A percentile compares a stretch with the other conserved stretches of the same genome.
Conservation (phyloP, 1,140 invertebrate species). For the Drosophila orosa region DNA sequence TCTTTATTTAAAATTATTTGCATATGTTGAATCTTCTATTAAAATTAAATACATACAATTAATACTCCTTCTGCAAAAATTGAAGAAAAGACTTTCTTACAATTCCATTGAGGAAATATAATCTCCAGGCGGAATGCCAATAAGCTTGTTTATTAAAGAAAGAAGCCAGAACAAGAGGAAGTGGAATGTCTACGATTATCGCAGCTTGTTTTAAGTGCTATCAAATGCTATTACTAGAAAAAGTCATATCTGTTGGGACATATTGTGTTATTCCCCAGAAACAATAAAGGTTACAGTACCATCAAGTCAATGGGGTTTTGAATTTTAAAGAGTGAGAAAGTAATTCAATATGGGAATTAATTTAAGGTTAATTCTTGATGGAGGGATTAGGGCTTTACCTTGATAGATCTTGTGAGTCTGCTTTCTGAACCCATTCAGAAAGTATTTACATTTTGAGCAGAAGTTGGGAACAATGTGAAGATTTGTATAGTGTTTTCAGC, state of each 20-base stretch:
- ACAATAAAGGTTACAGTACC: neutral
- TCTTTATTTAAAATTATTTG: neutral
- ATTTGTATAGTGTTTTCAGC: neutral
- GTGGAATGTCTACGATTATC: neutral
- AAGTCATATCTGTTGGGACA: neutral
- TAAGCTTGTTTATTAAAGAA: neutral
- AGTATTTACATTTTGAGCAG: neutral
- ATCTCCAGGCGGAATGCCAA: neutral
- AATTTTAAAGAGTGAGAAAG: neutral
- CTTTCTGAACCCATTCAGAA: neutral
- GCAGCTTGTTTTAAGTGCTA: neutral
- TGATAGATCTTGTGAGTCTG: neutral
- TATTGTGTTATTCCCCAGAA: neutral
- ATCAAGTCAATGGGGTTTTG: too few species aligned
- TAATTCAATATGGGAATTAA: constrained; percentile 1
- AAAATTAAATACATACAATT: too few species aligned
- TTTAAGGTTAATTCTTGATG: neutral
- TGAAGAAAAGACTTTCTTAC: neutral
- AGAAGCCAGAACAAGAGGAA: neutral
- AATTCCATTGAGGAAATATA: neutral
- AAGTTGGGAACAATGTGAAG: neutral
- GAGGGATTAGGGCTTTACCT: neutral
- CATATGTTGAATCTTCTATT: too few species aligned
- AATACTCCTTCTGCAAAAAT: too few species aligned
- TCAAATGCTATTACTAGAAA: neutral